phyloP scores from a whole-genome alignment of 2,113 vertebrate genomes.

The Ramphastos sulfuratus region DNA sequence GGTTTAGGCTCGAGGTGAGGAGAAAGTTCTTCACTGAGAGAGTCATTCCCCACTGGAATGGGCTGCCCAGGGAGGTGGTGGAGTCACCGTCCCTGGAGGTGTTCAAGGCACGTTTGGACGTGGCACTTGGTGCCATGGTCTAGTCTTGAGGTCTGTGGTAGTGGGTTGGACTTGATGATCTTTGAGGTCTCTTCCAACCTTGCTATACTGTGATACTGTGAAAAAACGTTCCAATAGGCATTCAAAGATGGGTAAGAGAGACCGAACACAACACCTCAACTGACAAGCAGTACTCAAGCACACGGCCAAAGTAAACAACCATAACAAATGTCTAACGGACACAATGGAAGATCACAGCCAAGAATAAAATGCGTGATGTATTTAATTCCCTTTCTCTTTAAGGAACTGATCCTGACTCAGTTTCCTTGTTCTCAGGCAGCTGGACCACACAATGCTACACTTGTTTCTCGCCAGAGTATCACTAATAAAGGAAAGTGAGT shows the following conservation, averaged over 20 bases:
- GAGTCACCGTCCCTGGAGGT: too few relatives aligned
- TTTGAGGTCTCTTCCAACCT: too few relatives aligned
- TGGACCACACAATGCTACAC: not conserved
- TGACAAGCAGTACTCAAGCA: not conserved
- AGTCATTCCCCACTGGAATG: too few relatives aligned
- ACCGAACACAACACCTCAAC: not conserved
- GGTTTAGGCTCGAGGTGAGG: too few relatives aligned
- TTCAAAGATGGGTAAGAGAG: not conserved
- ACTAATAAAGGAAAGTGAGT: not conserved
- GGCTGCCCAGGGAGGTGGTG: too few relatives aligned
- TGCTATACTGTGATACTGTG: too few relatives aligned
- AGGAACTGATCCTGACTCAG: not conserved
- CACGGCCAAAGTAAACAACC: not conserved
- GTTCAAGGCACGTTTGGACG: too few relatives aligned
- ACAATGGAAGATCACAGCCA: slow-evolving; percentile 35
- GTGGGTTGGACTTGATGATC: too few relatives aligned
- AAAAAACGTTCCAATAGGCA: not conserved
- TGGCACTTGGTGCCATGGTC: too few relatives aligned
- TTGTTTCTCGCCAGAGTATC: not conserved
- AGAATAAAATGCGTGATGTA: not conserved
- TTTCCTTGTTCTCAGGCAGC: not conserved
- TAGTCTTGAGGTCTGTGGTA: too few relatives aligned
- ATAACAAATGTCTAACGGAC: not conserved
- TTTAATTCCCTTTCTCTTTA: not conserved
- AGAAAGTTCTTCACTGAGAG: too few relatives aligned